Percentiles rank a stretch among this genome's conserved stretches.
phyloP scores from a whole-genome alignment of 1,140 invertebrate genomes.

The Archivesica marissinica region DNA sequence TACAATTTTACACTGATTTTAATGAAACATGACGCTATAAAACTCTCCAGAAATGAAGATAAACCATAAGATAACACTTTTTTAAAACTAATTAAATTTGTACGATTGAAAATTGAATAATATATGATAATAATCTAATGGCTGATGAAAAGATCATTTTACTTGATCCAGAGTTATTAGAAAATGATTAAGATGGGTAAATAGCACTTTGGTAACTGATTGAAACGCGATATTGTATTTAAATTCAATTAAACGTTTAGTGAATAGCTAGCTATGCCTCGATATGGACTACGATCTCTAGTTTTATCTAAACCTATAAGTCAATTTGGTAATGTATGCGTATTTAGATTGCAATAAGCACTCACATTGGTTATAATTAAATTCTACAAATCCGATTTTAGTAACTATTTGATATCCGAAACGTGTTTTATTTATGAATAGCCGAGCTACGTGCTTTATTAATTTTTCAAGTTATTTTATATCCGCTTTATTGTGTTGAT shows the following conservation, averaged over 20 bases:
- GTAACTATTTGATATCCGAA: not conserved
- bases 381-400: not conserved
- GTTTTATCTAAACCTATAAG: not conserved
- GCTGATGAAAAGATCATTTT: not conserved
- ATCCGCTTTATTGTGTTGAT: slow-evolving; percentile 30
- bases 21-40: no score
- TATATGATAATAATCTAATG: not conserved
- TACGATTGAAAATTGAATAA: slow-evolving; percentile 3
- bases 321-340: not conserved
- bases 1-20: no score
- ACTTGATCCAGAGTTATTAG: not conserved
- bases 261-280: not conserved
- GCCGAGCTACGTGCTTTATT: slow-evolving; percentile 7
- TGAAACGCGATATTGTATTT: not conserved
- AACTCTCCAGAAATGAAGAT: no score
- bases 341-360: not conserved
- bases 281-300: not conserved
- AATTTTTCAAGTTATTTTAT: slow-evolving; percentile 4
- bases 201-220: slow-evolving; percentile 3
- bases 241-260: not conserved
- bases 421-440: slow-evolving; percentile 52
- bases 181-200: slow-evolving; percentile 23
- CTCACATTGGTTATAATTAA: slow-evolving; percentile 13
- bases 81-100: slow-evolving; percentile 25
- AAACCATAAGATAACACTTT: no score